These are phyloP conservation scores for Platalea minor DNA, from an alignment of 2,797 vertebrate species.

Conservation along the genomic window DNA sequence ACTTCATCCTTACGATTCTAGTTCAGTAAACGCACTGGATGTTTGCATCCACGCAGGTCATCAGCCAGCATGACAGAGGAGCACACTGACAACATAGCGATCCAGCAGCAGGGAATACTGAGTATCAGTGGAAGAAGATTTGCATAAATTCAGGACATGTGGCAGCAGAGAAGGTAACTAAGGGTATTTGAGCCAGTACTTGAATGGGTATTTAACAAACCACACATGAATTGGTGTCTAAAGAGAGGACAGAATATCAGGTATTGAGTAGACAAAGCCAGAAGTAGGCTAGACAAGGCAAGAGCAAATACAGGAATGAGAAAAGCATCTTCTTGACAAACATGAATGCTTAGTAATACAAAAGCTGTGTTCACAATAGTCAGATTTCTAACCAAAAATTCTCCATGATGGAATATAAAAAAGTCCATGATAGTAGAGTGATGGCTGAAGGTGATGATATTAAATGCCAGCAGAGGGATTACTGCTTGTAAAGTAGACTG, in stretches of 20 bases:
- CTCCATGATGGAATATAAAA: background rate
- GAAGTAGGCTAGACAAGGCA: background rate
- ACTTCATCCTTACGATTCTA: background rate
- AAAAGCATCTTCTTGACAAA: background rate
- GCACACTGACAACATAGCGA: background rate
- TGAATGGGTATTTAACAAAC: background rate
- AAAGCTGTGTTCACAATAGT: background rate
- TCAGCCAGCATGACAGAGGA: background rate
- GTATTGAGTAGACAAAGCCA: background rate
- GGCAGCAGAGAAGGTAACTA: background rate
- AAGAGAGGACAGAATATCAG: background rate
- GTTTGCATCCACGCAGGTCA: background rate
- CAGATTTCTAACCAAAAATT: background rate
- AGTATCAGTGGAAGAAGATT: background rate
- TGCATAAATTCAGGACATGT: background rate
- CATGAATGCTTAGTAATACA: background rate
- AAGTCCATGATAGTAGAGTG: background rate
- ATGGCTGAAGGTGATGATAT: background rate
- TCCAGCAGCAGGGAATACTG: background rate
- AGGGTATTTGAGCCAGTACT: background rate
- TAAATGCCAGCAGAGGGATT: constrained; percentile 14
- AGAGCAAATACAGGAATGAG: background rate
- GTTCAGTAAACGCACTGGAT: background rate
- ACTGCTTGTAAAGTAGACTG: background rate
- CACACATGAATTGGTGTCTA: background rate